A percentile compares a stretch with the other conserved stretches of the same genome.
These are phyloP conservation scores for Strix uralensis DNA, from an alignment of 2,113 vertebrate genomes.

Conservation along the genomic window DNA sequence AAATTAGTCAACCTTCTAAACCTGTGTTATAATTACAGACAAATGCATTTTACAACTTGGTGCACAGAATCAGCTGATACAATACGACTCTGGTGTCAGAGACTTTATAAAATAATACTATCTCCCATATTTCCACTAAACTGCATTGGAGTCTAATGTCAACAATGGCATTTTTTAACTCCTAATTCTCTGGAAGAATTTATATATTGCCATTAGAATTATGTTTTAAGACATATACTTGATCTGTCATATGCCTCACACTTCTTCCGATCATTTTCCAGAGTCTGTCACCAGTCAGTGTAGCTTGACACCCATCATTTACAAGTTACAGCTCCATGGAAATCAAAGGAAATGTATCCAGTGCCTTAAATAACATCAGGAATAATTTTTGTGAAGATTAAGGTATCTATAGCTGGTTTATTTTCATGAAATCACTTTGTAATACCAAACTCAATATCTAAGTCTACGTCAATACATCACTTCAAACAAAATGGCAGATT, in stretches of 20 bases:
- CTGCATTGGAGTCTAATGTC: background rate
- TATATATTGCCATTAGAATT: background rate
- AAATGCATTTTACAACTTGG: background rate
- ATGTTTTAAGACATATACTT: background rate
- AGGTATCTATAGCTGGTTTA: background rate
- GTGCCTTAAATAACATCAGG: background rate
- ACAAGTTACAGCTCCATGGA: background rate
- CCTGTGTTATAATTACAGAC: background rate
- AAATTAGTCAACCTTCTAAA: background rate
- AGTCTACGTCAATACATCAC: background rate
- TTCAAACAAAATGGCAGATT: slow-evolving; percentile 35
- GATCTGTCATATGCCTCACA: background rate
- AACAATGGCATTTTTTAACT: background rate
- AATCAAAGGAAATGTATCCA: background rate
- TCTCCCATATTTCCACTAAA: background rate
- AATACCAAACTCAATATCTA: background rate
- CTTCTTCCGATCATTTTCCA: background rate
- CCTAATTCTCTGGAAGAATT: background rate
- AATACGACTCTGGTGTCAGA: background rate
- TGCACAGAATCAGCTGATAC: background rate
- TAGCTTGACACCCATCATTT: background rate
- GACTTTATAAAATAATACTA: background rate
- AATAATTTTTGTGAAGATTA: background rate
- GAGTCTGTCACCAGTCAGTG: background rate
- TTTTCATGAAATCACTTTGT: background rate